Evolutionary conservation across 2,888 invertebrate species (phyloP).

Genomic region (Sinhomidia bicolor): DNA sequence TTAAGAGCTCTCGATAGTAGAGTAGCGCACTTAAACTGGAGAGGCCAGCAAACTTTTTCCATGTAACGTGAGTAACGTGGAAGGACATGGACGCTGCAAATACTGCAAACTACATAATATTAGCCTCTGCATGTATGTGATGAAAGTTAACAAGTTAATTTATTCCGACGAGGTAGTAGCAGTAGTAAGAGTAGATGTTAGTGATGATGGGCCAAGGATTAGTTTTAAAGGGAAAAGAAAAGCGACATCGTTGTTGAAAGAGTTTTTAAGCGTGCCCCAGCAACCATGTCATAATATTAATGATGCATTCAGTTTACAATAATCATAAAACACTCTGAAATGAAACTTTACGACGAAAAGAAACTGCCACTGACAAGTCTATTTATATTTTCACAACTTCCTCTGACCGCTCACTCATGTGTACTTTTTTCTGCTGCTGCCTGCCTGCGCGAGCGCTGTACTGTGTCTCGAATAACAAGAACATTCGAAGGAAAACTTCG

Average conservation of each 20-base stretch:
- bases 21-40: not conserved
- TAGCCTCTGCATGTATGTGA: not conserved
- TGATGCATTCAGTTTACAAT: not conserved
- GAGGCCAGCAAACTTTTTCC: not conserved
- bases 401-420: too few relatives aligned
- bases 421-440: too few relatives aligned
- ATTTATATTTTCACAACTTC: too few relatives aligned
- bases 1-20: too few relatives aligned
- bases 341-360: too few relatives aligned
- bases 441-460: too few relatives aligned
- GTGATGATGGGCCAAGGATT: not conserved
- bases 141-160: conserved; percentile 26
- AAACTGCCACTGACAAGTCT: too few relatives aligned
- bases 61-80: too few relatives aligned
- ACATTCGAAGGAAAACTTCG: too few relatives aligned
- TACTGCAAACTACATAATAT: not conserved
- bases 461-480: too few relatives aligned
- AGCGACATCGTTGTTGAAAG: conserved; percentile 20
- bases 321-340: not conserved
- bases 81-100: not conserved
- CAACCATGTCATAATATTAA: not conserved
- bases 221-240: conserved; percentile 9
- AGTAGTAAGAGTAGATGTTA: not conserved
- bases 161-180: not conserved
- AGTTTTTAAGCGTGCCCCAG: not conserved